phyloP scores from a whole-genome alignment of 2,888 invertebrate species.

The Furcula furcula region DNA sequence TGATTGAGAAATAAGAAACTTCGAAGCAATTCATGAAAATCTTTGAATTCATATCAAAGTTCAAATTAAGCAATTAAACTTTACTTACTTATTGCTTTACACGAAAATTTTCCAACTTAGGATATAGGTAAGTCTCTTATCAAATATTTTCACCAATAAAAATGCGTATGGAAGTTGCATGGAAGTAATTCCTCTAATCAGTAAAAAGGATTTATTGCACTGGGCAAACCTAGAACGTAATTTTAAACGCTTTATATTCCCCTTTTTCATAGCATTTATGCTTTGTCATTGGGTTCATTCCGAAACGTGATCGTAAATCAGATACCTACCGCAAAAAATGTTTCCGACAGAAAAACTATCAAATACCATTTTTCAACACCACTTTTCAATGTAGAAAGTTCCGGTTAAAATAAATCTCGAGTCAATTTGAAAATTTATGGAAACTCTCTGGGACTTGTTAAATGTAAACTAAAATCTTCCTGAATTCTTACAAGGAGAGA shows the following conservation, averaged over 20 bases:
- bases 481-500: conserved; percentile 59
- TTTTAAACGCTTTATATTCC: conserved; percentile 22
- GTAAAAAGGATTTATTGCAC: conserved; percentile 16
- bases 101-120: conserved; percentile 6
- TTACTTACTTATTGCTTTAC: conserved; percentile 32
- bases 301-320: conserved; percentile 10
- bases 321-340: conserved; percentile 6
- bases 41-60: conserved; percentile 51
- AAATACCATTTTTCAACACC: background rate
- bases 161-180: too few species aligned
- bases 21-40: conserved; percentile 23
- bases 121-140: too few species aligned
- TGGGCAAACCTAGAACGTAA: conserved; percentile 12
- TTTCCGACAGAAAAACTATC: background rate
- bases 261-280: conserved; percentile 13
- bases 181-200: too few species aligned
- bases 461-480: conserved; percentile 49
- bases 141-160: too few species aligned
- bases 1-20: too few species aligned
- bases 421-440: conserved; percentile 30
- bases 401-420: conserved; percentile 20
- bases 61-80: conserved; percentile 64
- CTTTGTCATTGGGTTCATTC: conserved; percentile 12
- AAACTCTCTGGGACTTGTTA: conserved; percentile 32
- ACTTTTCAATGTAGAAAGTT: background rate